Evolutionary conservation across 1,140 invertebrate genomes (phyloP), one percentile per base, ranked within the genome.

Genomic region (Oedothorax gibbosus): DNA sequence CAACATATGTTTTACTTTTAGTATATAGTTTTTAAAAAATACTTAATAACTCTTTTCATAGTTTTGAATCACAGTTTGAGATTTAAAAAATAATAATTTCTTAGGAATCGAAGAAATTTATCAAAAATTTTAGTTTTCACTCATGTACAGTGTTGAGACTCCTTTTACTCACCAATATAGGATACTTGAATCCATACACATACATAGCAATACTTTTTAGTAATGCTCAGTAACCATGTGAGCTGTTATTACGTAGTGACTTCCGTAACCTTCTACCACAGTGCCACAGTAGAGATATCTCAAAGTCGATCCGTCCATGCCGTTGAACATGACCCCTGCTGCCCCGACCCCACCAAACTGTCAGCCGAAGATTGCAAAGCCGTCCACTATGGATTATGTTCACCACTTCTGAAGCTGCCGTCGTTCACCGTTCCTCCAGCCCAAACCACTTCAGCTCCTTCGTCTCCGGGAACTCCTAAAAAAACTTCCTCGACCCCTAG

Each of bases 311-410:
- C 91, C 7, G 89, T 92, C 8, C 92, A 93, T 88, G 91, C 90
- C 86, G 91, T 91, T 60, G 90, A 91, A 62, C 87, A 90, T 64
- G 90, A 90, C 87, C 88, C 92, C 78, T 92, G 90, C 88, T 88
- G 88, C 86, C 76, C 88, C 71, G 79, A 86, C 62, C 87, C 87
- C 50, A 88, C 91, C 15, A 73, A 76, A 86, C 78, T 86, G 82
- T 84, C 81, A 77, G 85, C 86, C 71, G 78, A 68, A 49, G 87
- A 85, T 86, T 93, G 92, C 87, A 89, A 90, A 78, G 91, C 92
- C 15, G 90, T 93, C n/a, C 92, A 93, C 87, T 92, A 92, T 87
- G 92, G 92, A 11, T 90, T 92, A 86, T 93, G 92, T 73, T 91
- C 92, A 0, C 91, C 92, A 0, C 90, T 93, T 62, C 53, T 87